Evolutionary conservation across 2,797 vertebrate species (phyloP).

Genomic region (Galago senegalensis): DNA sequence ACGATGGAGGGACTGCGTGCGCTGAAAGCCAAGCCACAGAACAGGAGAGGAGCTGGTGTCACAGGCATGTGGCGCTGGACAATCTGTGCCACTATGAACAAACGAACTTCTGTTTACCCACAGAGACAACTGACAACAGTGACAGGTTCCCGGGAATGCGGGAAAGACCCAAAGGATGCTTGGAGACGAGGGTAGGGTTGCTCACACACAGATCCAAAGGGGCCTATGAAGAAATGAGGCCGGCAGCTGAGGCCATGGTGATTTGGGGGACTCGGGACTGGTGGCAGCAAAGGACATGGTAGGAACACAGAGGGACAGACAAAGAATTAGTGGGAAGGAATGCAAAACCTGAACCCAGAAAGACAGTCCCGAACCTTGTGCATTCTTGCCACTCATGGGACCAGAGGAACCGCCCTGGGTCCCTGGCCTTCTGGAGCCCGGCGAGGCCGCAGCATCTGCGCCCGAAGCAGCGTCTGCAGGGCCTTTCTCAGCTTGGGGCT

Average conservation of each 20-base stretch:
- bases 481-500: conserved; percentile 45
- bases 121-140: background rate
- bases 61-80: background rate
- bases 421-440: background rate
- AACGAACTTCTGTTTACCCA: background rate
- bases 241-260: too few relatives aligned
- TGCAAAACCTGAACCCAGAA: background rate
- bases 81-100: background rate
- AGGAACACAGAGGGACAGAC: background rate
- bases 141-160: background rate
- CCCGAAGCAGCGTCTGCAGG: background rate
- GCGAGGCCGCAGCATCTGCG: fast-evolving
- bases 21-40: background rate
- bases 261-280: background rate
- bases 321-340: background rate
- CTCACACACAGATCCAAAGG: background rate
- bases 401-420: background rate
- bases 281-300: background rate
- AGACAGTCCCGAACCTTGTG: background rate
- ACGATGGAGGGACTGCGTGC: fast-evolving
- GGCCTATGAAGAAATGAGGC: background rate
- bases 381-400: background rate
- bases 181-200: background rate
- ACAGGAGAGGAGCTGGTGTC: background rate
- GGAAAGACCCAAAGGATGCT: background rate